These are phyloP conservation scores for Nycticebus coucang DNA, from an alignment of 2,113 vertebrate species.

Conservation along the genomic window DNA sequence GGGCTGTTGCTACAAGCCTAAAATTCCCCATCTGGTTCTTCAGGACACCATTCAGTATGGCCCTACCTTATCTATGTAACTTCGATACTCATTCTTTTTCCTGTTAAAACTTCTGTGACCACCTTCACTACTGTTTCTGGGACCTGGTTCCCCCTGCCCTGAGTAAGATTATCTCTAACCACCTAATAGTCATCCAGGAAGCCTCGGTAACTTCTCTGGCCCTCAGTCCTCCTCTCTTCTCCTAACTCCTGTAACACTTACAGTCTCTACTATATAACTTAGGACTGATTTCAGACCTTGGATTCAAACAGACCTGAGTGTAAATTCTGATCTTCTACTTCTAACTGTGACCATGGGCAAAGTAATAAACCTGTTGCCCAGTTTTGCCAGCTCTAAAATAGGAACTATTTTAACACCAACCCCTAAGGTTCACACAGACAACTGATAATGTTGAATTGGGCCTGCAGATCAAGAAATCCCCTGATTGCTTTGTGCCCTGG, in stretches of 20 bases:
- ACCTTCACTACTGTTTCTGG: not conserved
- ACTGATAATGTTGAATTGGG: not conserved
- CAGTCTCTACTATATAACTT: not conserved
- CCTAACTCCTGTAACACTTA: not conserved
- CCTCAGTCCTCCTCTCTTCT: not conserved
- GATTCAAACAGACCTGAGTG: not conserved
- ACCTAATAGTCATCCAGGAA: not conserved
- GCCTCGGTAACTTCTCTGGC: not conserved
- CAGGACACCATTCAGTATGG: not conserved
- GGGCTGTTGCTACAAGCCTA: not conserved
- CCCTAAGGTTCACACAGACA: not conserved
- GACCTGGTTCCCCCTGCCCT: not conserved
- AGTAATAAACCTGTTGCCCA: not conserved
- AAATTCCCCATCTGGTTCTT: not conserved
- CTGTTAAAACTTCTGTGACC: not conserved
- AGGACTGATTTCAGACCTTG: not conserved
- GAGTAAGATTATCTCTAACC: not conserved
- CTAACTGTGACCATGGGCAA: not conserved
- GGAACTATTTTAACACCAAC: not conserved
- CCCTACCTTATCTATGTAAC: fast-evolving
- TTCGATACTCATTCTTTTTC: not conserved
- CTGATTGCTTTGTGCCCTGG: not conserved
- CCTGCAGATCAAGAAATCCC: not conserved
- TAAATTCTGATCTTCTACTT: not conserved
- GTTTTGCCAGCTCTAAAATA: not conserved